Evolutionary conservation across 1,140 invertebrate genomes (phyloP), one percentile per base, ranked within the genome.

Genomic region (Piezodorus guildinii): DNA sequence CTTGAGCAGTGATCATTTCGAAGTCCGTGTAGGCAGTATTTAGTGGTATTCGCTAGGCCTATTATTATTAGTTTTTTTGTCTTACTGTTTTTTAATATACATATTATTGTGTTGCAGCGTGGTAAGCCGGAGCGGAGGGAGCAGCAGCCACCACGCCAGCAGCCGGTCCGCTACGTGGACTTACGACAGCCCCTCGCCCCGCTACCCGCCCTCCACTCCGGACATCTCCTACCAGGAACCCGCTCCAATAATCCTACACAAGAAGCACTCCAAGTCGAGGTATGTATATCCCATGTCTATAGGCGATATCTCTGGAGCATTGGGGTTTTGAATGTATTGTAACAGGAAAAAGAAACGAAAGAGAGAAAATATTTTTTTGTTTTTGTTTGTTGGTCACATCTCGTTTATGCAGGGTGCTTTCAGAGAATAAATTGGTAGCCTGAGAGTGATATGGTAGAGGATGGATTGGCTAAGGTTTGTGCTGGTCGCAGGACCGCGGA

Each of bases 201-300:
- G 71, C 14, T 72, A 70, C 64, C 63, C 69, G 19, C 51, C 69
- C n/a, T 64, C 67, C 52, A 70, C 71, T 46, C 70, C 71, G 19
- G 69, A 73, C 21, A 63, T 70, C 34, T 63, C 68, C 14, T 73
- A 72, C 51, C 56, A 70, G 49, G 71, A 72, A 44, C 62, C 69
- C n/a, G 63, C 70, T 10, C 64, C 69, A 15, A 64, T 71, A 16
- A 66, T 68, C n/a, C 64, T 71, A 39, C 69, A 71, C 61, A 73
- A 73, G 69, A 75, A 77, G 73, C 75, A 77, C 61, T 73, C 75
- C 52, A 79, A 79, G 72, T 79, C 78, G 30, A 74, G 77, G 70
- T 79, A 65, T 68, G 61, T 63, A 23, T 5, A 12, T n/a, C 49
- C 19, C 52, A 39, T 39, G 8, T 39, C 6, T 39, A 10, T n/a